These are phyloP conservation scores for Micrastur ruficollis DNA, from an alignment of 2,797 vertebrate species.

Conservation along the genomic window DNA sequence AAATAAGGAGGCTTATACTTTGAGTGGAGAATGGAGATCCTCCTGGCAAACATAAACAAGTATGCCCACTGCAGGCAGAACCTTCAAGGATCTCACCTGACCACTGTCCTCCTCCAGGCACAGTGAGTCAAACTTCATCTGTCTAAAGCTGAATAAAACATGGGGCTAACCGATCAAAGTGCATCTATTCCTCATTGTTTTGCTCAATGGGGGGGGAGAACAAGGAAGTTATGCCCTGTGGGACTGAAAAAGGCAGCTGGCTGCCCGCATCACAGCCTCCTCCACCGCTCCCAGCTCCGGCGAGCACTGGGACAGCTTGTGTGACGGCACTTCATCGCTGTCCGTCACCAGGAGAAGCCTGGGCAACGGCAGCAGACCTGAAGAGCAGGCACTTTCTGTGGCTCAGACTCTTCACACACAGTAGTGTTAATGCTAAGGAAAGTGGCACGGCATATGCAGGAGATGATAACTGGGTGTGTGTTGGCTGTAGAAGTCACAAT, in stretches of 20 bases:
- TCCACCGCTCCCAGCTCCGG: background rate
- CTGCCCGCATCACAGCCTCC: background rate
- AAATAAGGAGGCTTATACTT: background rate
- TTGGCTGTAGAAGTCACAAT: background rate
- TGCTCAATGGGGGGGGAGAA: background rate
- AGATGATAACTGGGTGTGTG: background rate
- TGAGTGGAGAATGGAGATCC: background rate
- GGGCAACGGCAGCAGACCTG: background rate
- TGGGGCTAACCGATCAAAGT: background rate
- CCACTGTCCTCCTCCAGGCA: background rate
- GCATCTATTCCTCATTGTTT: background rate
- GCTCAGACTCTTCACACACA: rapidly evolving
- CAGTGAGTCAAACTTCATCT: background rate
- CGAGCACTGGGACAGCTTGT: rapidly evolving
- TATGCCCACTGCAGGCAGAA: background rate
- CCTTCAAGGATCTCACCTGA: background rate
- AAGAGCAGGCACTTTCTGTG: background rate
- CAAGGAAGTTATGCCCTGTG: background rate
- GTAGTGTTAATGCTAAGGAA: background rate
- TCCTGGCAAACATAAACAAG: background rate
- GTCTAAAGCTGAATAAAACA: background rate
- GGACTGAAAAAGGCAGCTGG: background rate
- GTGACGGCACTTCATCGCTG: rapidly evolving
- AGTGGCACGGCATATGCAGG: background rate
- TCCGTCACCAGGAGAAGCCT: background rate